These are phyloP conservation scores for Anthonomus grandis DNA, from an alignment of 1,140 invertebrate genomes.

Conservation along the genomic window DNA sequence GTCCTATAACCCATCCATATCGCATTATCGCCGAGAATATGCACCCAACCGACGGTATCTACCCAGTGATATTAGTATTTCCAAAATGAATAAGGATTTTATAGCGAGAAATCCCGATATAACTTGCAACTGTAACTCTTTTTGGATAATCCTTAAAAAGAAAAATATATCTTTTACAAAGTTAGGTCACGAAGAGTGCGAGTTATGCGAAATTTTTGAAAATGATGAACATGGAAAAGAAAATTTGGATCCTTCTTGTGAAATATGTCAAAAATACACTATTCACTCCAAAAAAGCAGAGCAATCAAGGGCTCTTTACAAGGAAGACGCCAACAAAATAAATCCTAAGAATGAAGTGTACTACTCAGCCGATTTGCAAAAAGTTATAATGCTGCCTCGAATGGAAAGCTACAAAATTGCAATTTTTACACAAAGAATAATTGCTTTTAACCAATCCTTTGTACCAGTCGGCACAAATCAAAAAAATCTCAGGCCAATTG, in stretches of 20 bases:
- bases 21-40: constrained; percentile 18
- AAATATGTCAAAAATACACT: constrained; percentile 3
- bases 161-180: constrained; percentile 17
- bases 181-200: constrained; percentile 16
- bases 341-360: constrained; percentile 11
- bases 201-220: constrained; percentile 1
- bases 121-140: constrained; percentile 1
- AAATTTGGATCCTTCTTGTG: constrained; percentile 7
- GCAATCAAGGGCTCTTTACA: constrained; percentile 9
- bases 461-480: constrained; percentile 7
- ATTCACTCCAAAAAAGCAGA: constrained; percentile 5
- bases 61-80: constrained; percentile 11
- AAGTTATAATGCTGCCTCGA: constrained; percentile 20
- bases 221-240: constrained; percentile 2
- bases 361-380: constrained; percentile 12
- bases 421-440: constrained; percentile 10
- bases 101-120: background rate
- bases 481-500: constrained; percentile 10
- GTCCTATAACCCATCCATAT: constrained; percentile 5
- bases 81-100: constrained; percentile 5
- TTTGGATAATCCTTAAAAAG: background rate
- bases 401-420: constrained; percentile 26
- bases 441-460: constrained; percentile 11
- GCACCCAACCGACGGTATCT: constrained; percentile 11
- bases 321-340: constrained; percentile 3